Evolutionary conservation across 2,797 vertebrate species (phyloP), one percentile per base, ranked within the genome.

Genomic region (Erethizon dorsatum): DNA sequence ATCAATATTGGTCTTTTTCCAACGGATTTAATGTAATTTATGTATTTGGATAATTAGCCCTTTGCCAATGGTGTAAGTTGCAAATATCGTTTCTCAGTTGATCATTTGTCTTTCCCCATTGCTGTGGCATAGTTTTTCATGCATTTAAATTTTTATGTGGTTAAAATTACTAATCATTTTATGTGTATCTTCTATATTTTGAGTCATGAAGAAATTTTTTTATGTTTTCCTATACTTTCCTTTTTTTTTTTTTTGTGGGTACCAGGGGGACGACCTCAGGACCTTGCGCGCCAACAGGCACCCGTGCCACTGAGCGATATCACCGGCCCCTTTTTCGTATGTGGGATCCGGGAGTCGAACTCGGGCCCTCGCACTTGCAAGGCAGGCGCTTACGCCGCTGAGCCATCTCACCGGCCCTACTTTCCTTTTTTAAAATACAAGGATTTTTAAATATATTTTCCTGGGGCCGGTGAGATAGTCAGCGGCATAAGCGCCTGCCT

Each of bases 151-250:
- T 12, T 69, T 52, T 85, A n/a, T 41, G 7, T 77, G 33, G 85
- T 83, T 57, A 89, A 94, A 90, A 92, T 92, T 78, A 83, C 47
- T 41, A 33, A 56, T 41, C 20, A 79, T 75, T 85, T 12, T 87
- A n/a, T 9, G 65, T 63, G 33, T 50, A 13, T 75, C 57, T 65
- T 92, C 69, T 71, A 6, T 28, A 22, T 75, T 80, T 95, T 85
- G 45, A 85, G 80, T 89, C 52, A 89, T 77, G 77, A 91, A 54
- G 73, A 91, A 95, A 79, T 82, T 85, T 61, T 52, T 15, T 79
- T 45, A 57, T 33, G 15, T 75, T 75, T 75, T 47, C 24, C 22
- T 47, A 47, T 47, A 31, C 26, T 47, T 88, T 75, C 41, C 67
- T 91, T 82, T 88, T 88, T 75, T 28, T 57, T 52, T 95, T 45